Evolutionary conservation across 2,888 invertebrate genomes (phyloP).

Genomic region (Cataglyphis cursor): DNA sequence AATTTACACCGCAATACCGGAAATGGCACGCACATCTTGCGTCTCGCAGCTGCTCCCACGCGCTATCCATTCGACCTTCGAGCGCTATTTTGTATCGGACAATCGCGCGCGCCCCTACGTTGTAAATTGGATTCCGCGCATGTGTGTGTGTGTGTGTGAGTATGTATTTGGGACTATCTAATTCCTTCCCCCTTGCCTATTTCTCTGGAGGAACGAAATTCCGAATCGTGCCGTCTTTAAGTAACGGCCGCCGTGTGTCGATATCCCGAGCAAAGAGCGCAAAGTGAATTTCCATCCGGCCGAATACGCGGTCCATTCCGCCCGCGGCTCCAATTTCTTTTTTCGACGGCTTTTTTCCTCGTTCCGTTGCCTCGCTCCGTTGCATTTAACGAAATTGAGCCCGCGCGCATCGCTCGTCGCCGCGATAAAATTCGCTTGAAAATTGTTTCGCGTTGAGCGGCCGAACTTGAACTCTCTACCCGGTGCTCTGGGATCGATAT

Average conservation of each 20-base stretch:
- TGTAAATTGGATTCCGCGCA: conserved; percentile 69
- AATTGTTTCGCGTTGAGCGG: conserved; percentile 43
- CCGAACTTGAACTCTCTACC: conserved; percentile 45
- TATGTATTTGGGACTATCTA: conserved; percentile 63
- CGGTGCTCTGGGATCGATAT: conserved; percentile 15
- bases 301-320: conserved; percentile 60
- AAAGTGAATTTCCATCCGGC: conserved; percentile 72
- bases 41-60: conserved; percentile 57
- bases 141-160: no score
- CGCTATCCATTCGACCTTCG: conserved; percentile 33
- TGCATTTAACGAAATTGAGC: conserved; percentile 52
- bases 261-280: conserved; percentile 55
- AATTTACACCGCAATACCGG: conserved; percentile 54
- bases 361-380: conserved; percentile 40
- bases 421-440: conserved; percentile 51
- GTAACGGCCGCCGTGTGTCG: conserved; percentile 60
- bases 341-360: conserved; percentile 57
- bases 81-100: conserved; percentile 64
- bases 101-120: conserved; percentile 20
- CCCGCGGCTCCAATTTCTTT: conserved; percentile 30
- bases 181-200: conserved; percentile 66
- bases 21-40: conserved; percentile 53
- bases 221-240: conserved; percentile 69
- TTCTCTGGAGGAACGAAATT: conserved; percentile 68
- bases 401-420: conserved; percentile 49